Conservation (phyloP, 2,888 invertebrate genomes). For the Thalpophila matura region DNA sequence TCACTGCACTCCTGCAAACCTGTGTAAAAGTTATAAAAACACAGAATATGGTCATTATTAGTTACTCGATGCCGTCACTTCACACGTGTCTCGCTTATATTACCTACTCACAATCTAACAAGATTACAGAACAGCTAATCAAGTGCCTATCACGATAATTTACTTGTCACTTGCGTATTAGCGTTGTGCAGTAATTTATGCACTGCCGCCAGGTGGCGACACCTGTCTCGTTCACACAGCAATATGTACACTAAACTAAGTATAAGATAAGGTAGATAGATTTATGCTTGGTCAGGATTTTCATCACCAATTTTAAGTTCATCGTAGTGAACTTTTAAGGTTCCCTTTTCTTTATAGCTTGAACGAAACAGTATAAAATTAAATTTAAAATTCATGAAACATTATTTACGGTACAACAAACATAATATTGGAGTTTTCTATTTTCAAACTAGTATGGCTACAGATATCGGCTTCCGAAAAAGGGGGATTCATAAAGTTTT, state of each 20-base stretch:
- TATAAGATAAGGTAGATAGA: too few relatives aligned
- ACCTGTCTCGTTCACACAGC: conserved; percentile 24
- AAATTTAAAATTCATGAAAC: neutral
- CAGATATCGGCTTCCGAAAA: neutral
- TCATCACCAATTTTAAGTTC: too few relatives aligned
- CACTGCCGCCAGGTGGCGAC: conserved; percentile 30
- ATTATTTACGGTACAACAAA: neutral
- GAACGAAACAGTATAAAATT: too few relatives aligned
- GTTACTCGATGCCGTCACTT: too few relatives aligned
- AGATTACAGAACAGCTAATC: conserved; percentile 12
- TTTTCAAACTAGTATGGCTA: neutral
- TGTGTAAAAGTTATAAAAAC: too few relatives aligned
- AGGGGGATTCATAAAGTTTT: neutral
- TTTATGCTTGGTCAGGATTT: too few relatives aligned
- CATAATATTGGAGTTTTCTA: neutral
- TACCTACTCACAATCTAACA: neutral
- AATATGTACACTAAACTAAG: neutral
- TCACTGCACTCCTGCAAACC: too few relatives aligned
- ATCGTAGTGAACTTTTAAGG: too few relatives aligned
- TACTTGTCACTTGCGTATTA: conserved; percentile 41
- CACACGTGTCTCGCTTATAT: neutral
- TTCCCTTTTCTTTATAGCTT: neutral
- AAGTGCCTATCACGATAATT: conserved; percentile 23
- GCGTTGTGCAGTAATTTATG: conserved; percentile 28
- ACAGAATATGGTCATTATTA: neutral